Conservation (phyloP, 2,797 vertebrate species). For the Margarornis squamiger region DNA sequence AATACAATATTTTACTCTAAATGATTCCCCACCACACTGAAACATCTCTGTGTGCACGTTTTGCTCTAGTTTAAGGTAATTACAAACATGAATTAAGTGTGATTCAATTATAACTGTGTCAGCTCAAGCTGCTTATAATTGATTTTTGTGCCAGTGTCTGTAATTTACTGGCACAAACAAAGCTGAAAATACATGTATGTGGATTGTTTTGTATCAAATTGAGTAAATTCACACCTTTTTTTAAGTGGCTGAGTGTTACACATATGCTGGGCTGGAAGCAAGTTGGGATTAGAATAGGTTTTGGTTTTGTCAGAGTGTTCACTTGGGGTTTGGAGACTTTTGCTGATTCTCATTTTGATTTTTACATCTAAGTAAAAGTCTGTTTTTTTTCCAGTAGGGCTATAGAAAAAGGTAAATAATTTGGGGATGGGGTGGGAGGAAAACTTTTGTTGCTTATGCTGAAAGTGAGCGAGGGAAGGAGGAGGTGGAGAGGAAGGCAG, state of each 20-base stretch:
- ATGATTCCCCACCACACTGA: not conserved
- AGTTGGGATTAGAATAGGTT: not conserved
- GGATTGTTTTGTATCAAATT: not conserved
- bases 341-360: not conserved
- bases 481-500: not conserved
- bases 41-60: not conserved
- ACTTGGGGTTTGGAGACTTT: not conserved
- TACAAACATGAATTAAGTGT: not conserved
- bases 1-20: not conserved
- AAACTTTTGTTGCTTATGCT: not conserved
- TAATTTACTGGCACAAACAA: not conserved
- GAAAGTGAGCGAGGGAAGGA: not conserved
- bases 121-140: not conserved
- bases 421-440: not conserved
- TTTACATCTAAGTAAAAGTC: not conserved
- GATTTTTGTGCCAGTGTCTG: not conserved
- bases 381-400: not conserved
- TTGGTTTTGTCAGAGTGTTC: not conserved
- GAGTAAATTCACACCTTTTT: not conserved
- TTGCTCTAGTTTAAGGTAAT: not conserved
- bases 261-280: not conserved
- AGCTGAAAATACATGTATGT: not conserved
- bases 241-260: not conserved
- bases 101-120: not conserved
- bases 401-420: not conserved